Evolutionary conservation across 2,888 invertebrate genomes (phyloP).

Genomic region (Pecten maximus): DNA sequence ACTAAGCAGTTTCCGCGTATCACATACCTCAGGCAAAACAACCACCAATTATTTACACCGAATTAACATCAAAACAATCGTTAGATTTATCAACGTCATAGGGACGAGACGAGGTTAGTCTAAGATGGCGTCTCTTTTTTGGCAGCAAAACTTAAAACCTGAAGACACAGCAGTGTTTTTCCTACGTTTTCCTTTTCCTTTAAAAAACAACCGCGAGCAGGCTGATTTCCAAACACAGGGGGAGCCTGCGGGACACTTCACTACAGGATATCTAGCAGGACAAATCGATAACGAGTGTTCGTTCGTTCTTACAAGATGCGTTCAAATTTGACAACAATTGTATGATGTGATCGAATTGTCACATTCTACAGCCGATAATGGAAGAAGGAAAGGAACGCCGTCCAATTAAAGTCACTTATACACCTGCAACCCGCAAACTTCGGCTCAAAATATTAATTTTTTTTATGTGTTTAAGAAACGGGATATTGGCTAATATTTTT

Average conservation of each 20-base stretch:
- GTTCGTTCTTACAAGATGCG: neutral
- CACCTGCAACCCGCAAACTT: constrained; percentile 15
- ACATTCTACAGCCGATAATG: neutral
- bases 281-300: neutral
- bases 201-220: neutral
- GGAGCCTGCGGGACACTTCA: neutral
- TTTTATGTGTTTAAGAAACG: neutral
- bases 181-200: neutral
- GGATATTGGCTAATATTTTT: neutral
- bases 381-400: constrained; percentile 10
- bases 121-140: neutral
- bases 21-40: neutral
- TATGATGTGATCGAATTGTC: constrained; percentile 30
- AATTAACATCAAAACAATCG: neutral
- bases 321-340: constrained; percentile 32
- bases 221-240: neutral
- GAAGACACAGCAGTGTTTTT: neutral
- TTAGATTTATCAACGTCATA: neutral
- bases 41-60: neutral
- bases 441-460: neutral
- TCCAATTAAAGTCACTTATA: constrained; percentile 29
- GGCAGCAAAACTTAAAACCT: neutral
- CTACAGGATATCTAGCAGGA: neutral
- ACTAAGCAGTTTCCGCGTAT: neutral
- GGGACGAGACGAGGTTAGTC: neutral